These are phyloP conservation scores for Lathamus discolor DNA, from an alignment of 2,113 vertebrate species.

Conservation along the genomic window DNA sequence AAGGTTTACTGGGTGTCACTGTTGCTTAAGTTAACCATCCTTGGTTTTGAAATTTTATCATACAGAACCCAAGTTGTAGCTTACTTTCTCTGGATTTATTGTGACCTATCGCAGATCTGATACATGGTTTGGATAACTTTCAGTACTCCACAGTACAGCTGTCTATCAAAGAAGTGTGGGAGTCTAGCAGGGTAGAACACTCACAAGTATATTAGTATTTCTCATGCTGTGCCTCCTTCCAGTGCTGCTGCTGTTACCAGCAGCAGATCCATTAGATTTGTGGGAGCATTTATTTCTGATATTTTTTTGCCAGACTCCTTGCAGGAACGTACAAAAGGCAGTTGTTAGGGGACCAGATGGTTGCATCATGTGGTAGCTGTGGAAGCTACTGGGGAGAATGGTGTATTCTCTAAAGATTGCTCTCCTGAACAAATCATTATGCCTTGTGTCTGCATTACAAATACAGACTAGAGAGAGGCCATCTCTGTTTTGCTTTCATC, in stretches of 20 bases:
- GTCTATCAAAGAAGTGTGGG: fast-evolving
- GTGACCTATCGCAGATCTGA: neutral
- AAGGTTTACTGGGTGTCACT: neutral
- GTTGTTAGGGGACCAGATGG: constrained; percentile 2
- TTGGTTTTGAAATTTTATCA: neutral
- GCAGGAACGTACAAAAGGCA: constrained; percentile 9
- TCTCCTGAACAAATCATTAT: neutral
- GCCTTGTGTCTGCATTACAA: neutral
- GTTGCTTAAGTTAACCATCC: neutral
- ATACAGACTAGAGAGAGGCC: neutral
- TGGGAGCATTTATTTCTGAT: neutral
- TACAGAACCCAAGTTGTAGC: neutral
- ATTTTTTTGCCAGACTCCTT: neutral
- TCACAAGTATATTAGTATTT: neutral
- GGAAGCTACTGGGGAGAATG: neutral
- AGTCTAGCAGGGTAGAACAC: neutral
- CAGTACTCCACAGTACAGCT: neutral
- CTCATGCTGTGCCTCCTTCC: neutral
- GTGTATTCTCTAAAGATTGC: neutral
- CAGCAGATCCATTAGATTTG: neutral
- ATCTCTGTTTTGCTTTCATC: neutral
- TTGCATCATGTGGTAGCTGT: constrained; percentile 29
- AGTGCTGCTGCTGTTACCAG: neutral
- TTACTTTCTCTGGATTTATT: neutral
- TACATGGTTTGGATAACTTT: neutral